These are phyloP conservation scores for Rhadina sibilatrix DNA, from an alignment of 2,113 vertebrate genomes.

Conservation along the genomic window DNA sequence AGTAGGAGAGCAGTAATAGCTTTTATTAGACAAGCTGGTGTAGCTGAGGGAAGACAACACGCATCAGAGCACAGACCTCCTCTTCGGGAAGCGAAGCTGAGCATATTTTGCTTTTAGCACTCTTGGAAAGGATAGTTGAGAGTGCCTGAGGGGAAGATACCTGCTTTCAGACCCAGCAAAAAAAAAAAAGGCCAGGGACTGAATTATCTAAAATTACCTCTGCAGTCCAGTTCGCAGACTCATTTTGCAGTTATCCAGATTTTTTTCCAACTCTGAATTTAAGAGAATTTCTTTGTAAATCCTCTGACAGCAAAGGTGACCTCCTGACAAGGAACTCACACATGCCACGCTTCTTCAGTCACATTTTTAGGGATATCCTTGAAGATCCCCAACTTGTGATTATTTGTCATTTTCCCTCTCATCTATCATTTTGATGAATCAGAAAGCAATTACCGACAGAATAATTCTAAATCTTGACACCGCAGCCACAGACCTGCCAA, in stretches of 20 bases:
- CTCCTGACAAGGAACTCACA: conserved; percentile 7
- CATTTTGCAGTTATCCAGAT: neutral
- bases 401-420: conserved; percentile 69
- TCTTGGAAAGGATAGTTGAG: neutral
- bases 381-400: conserved; percentile 62
- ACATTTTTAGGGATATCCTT: conserved; percentile 68
- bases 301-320: conserved; percentile 59
- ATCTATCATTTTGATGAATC: conserved; percentile 71
- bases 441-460: conserved; percentile 72
- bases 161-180: neutral
- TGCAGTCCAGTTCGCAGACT: neutral
- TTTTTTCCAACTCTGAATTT: neutral
- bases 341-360: neutral
- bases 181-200: neutral
- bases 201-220: conserved; percentile 2
- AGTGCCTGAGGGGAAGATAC: neutral
- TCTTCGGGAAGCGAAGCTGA: neutral
- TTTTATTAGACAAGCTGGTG: conserved; percentile 48
- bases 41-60: neutral
- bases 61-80: neutral
- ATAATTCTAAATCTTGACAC: conserved; percentile 72
- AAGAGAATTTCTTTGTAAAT: conserved; percentile 16
- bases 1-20: conserved; percentile 44
- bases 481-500: conserved; percentile 70
- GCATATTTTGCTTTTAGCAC: neutral